Conservation (phyloP, 2,113 vertebrate species). For the Scortum barcoo region DNA sequence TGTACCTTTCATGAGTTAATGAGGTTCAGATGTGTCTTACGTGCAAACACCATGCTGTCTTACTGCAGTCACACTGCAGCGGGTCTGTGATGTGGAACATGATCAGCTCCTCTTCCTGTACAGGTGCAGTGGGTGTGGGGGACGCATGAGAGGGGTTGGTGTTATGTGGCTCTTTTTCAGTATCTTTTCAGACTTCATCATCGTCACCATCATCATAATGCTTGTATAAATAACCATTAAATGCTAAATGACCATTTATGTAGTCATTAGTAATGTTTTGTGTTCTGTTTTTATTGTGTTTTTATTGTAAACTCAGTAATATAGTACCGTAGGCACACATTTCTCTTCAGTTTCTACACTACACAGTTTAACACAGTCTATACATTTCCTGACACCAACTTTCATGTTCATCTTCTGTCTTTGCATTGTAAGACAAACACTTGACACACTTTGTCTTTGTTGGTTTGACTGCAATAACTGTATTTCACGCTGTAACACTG, state of each 20-base stretch:
- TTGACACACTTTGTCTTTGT: not conserved
- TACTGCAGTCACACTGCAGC: not conserved
- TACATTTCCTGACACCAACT: no score
- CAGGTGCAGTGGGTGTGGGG: slow-evolving; percentile 39
- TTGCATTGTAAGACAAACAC: not conserved
- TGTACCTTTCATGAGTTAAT: not conserved
- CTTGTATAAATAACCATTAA: not conserved
- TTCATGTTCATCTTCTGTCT: not conserved
- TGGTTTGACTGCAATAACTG: not conserved
- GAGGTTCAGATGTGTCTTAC: not conserved
- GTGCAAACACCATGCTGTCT: not conserved
- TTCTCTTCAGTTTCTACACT: not conserved
- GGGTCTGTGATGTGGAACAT: slow-evolving; percentile 23
- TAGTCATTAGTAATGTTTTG: not conserved
- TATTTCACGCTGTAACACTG: no score
- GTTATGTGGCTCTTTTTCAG: not conserved
- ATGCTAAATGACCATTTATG: not conserved
- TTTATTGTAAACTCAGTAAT: not conserved
- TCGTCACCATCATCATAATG: slow-evolving; percentile 1
- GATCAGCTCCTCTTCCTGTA: slow-evolving; percentile 32
- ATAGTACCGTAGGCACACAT: not conserved
- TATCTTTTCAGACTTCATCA: not conserved
- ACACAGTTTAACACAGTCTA: no score
- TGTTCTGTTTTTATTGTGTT: not conserved
- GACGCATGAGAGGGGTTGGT: not conserved